Conservation (phyloP, 1,140 invertebrate genomes). For the Onthophagus taurus region DNA sequence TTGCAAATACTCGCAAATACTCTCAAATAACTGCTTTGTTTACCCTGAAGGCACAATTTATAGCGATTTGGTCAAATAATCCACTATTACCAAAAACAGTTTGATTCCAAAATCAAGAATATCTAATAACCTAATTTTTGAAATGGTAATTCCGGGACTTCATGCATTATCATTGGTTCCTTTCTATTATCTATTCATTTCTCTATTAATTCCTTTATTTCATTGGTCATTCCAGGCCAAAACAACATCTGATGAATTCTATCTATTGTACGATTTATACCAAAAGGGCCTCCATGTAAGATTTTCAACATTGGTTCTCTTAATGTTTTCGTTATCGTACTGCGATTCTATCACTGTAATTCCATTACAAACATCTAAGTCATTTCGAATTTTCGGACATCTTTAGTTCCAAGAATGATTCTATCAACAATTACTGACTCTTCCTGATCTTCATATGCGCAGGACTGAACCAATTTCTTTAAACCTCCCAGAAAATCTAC, state of each 20-base stretch:
- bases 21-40: neutral
- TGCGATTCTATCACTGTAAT: neutral
- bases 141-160: too few species aligned
- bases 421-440: conserved; percentile 28
- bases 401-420: conserved; percentile 28
- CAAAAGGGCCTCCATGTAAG: neutral
- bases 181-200: neutral
- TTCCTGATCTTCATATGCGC: conserved; percentile 22
- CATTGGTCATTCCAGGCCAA: neutral
- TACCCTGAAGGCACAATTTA: too few species aligned
- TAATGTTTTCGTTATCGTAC: neutral
- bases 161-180: too few species aligned
- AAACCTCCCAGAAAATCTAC: conserved; percentile 24
- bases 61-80: conserved; percentile 1
- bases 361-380: too few species aligned
- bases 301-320: neutral
- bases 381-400: too few species aligned
- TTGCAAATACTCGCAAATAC: neutral
- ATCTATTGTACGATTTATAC: neutral
- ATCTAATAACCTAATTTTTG: too few species aligned
- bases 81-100: neutral
- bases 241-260: neutral
- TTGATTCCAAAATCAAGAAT: too few species aligned
- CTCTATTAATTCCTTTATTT: neutral
- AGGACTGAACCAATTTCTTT: conserved; percentile 22